Percentiles rank a stretch among this genome's conserved stretches.
These are phyloP conservation scores for Mastacembelus armatus DNA, from an alignment of 2,797 vertebrate genomes.

Conservation along the genomic window DNA sequence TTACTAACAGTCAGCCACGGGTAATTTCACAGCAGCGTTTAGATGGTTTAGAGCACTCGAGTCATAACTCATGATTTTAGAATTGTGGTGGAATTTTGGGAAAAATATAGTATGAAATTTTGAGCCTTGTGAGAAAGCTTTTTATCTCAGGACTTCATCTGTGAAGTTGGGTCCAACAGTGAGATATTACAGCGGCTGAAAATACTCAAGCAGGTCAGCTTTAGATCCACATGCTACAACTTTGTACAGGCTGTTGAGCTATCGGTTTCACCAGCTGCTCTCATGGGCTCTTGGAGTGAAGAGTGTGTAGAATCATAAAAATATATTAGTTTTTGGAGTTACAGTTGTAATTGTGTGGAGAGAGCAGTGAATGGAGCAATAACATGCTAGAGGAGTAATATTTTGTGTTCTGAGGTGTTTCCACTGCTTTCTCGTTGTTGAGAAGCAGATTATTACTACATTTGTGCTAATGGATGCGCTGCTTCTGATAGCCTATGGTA, in stretches of 20 bases:
- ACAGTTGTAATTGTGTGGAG: conserved; percentile 36
- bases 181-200: conserved; percentile 9
- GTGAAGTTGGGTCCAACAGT: not conserved
- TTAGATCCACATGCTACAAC: conserved; percentile 7
- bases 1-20: conserved; percentile 25
- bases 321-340: conserved; percentile 62
- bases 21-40: conserved; percentile 44
- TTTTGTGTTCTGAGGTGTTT: conserved; percentile 54
- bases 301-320: conserved; percentile 55
- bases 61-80: conserved; percentile 16
- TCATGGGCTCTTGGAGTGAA: conserved; percentile 51
- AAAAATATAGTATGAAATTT: conserved; percentile 10
- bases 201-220: conserved; percentile 18
- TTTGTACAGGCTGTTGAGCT: conserved; percentile 13
- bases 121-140: conserved; percentile 36
- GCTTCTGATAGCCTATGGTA: conserved; percentile 45
- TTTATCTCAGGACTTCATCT: conserved; percentile 44
- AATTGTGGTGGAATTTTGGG: conserved; percentile 19
- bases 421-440: conserved; percentile 25
- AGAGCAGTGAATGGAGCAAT: conserved; percentile 53
- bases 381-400: conserved; percentile 33
- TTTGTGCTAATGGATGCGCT: conserved; percentile 55
- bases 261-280: conserved; percentile 41
- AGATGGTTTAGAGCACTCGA: conserved; percentile 7
- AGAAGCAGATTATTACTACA: conserved; percentile 47